phyloP scores from a whole-genome alignment of 2,888 invertebrate genomes.

The Lutraria lutraria region DNA sequence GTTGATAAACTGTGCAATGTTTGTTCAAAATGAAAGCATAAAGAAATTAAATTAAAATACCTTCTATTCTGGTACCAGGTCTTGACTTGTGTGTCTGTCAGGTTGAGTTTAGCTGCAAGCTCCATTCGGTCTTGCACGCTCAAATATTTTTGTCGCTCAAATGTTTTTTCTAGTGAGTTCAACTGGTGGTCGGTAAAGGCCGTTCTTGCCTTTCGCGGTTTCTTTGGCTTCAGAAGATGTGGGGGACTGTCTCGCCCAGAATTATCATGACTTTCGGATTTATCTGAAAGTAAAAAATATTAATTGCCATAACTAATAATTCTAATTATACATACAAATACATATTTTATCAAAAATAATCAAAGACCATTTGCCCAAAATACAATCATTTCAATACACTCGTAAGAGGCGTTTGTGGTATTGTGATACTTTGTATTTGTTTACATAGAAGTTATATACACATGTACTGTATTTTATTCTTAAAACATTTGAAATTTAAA shows the following conservation, averaged over 20 bases:
- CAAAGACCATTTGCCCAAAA: no score
- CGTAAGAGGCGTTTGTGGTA: no score
- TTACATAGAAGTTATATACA: no score
- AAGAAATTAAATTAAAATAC: constrained; percentile 85
- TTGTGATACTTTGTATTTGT: no score
- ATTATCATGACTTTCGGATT: constrained; percentile 25
- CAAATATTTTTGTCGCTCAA: constrained; percentile 96
- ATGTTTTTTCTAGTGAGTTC: constrained; percentile 96
- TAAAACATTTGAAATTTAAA: no score
- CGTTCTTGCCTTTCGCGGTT: constrained; percentile 97
- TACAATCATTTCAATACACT: no score
- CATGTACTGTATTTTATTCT: no score
- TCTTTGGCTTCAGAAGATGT: constrained; percentile 89
- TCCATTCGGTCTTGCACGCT: constrained; percentile 96
- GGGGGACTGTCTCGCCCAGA: constrained; percentile 46
- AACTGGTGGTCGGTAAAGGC: constrained; percentile 99
- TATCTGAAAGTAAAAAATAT: constrained; percentile 40
- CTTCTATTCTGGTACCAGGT: constrained; percentile 99
- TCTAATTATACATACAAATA: no score
- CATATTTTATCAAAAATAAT: no score
- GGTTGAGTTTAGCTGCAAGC: constrained; percentile 96
- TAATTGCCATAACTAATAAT: no score
- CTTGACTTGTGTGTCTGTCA: constrained; percentile 99
- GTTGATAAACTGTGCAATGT: no score
- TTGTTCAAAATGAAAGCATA: no score